Percentiles rank a stretch among this genome's conserved stretches.
Evolutionary conservation across 2,797 vertebrate genomes (phyloP).

Genomic region (Glossophaga mutica): DNA sequence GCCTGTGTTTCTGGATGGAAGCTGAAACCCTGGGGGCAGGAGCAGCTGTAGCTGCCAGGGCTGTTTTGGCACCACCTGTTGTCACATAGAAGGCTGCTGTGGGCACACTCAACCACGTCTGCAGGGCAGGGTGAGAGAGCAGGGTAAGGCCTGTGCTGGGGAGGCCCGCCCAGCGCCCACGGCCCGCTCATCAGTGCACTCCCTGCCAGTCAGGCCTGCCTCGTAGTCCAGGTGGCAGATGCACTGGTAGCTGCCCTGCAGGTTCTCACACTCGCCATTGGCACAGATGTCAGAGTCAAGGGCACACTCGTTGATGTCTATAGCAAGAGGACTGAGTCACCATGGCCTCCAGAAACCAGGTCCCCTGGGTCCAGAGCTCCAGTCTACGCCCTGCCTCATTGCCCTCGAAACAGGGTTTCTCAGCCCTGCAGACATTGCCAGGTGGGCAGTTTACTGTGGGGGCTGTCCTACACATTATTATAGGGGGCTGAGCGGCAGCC

Average conservation of each 20-base stretch:
- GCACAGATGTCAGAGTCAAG: constrained; percentile 93
- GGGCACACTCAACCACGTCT: constrained; percentile 95
- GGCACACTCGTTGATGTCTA: constrained; percentile 95
- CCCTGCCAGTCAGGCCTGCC: constrained; percentile 89
- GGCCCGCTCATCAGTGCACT: constrained; percentile 88
- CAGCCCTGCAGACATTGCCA: background rate
- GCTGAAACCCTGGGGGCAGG: constrained; percentile 86
- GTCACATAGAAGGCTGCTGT: constrained; percentile 92
- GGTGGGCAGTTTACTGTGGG: rapidly evolving
- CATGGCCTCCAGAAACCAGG: background rate
- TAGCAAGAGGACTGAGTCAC: rapidly evolving
- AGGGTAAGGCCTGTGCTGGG: rapidly evolving
- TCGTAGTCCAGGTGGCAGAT: constrained; percentile 94
- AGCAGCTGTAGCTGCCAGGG: constrained; percentile 94
- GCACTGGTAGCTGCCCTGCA: constrained; percentile 93
- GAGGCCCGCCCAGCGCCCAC: rapidly evolving
- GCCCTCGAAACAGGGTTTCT: background rate
- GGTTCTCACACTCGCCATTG: constrained; percentile 94
- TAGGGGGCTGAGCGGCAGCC: background rate
- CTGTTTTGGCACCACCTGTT: constrained; percentile 93
- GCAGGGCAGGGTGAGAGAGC: background rate
- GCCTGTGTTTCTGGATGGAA: constrained; percentile 85
- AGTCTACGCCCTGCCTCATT: background rate
- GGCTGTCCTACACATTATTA: rapidly evolving
- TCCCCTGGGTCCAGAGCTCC: background rate